Base-by-base conservation (phyloP, 2,113 vertebrate genomes). In the Vulpes ferrilata region DNA sequence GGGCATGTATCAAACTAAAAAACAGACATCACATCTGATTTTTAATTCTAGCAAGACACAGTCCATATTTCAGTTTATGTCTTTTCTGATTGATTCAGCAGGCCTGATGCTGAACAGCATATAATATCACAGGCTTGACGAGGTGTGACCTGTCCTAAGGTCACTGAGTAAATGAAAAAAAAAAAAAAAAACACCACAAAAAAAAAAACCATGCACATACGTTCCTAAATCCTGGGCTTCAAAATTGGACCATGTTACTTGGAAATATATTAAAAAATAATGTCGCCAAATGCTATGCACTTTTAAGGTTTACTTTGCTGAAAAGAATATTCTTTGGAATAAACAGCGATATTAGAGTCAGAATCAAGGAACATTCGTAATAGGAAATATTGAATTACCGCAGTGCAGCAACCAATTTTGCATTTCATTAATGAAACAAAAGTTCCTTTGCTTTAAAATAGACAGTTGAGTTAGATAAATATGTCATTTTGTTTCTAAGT, bases 61-160 rank as follows among this genome's bases (percentile, higher is more conserved):
- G 59, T 69, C 87, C 59, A 35, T 86, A 86, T 94, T 96, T 95
- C 81, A 95, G 76, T 88, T 97, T 90, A 96, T 48, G 85, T 51
- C 65, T 86, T 85, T 81, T 97, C 89, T 98, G 90, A 98, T 94
- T 67, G 96, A 95, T 95, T 93, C 35, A 82, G 60, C 97, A 98
- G 95, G 71, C 23, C 53, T 60, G 74, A 76, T n/a, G 13, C 7
- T 62, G 67, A 90, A 59, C 16, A 48, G 32, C 83, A 38, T 11
- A 7, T 43, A 43, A 62, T 59, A 69, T 9, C 16, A 69, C 55
- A 60, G 74, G 20, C 55, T 90, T 95, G 90, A 98, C 95, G 95
- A 97, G 51, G 90, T 97, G 92, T 35, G 35, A 82, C 87, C 65
- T 84, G 82, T 90, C 48, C 53, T 88, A 35, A 94, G 84, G 84